A percentile compares a stretch with the other conserved stretches of the same genome.
phyloP scores from a whole-genome alignment of 1,140 invertebrate genomes.

The Aphis gossypii region DNA sequence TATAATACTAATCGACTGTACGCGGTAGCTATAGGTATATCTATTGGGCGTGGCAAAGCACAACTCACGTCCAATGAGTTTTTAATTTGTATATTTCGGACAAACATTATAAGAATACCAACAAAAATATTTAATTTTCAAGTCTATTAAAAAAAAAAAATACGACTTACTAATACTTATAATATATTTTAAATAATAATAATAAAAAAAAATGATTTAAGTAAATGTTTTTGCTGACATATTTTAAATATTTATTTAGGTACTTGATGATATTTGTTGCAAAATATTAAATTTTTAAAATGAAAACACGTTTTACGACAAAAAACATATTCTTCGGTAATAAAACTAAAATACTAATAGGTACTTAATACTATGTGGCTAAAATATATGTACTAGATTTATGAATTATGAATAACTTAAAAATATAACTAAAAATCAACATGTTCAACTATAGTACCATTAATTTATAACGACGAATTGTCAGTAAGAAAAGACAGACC shows the following conservation, averaged over 20 bases:
- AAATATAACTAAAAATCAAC: neutral
- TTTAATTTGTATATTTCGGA: neutral
- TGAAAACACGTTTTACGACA: neutral
- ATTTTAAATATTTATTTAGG: neutral
- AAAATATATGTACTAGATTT: too few species aligned
- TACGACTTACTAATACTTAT: neutral
- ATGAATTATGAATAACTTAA: neutral
- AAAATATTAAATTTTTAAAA: neutral
- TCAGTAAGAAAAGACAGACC: neutral
- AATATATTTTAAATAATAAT: neutral
- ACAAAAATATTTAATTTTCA: neutral
- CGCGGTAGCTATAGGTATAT: neutral
- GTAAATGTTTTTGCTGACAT: neutral
- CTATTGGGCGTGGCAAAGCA: neutral
- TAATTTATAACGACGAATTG: neutral
- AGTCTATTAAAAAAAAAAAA: neutral
- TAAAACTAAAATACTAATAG: too few species aligned
- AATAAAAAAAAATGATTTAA: neutral
- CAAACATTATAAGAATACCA: neutral
- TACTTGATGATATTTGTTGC: neutral
- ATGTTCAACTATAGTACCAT: neutral
- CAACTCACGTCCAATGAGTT: constrained; percentile 1
- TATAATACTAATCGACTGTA: neutral
- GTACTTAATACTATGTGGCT: neutral
- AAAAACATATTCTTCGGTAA: neutral